Evolutionary conservation across 2,113 vertebrate genomes (phyloP), one percentile per base, ranked within the genome.

Genomic region (Thinocorus orbignyianus): DNA sequence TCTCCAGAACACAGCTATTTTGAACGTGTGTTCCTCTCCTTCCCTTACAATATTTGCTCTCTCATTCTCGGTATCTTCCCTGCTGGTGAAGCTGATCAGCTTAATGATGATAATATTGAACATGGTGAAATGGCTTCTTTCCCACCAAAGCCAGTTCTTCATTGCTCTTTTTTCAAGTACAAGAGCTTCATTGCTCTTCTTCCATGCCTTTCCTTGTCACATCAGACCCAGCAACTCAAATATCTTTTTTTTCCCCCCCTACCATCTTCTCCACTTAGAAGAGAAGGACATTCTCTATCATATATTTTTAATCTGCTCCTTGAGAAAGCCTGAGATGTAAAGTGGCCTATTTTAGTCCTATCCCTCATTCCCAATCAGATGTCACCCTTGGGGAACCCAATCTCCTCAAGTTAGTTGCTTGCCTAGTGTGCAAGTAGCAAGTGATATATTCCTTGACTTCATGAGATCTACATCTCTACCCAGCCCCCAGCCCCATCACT

Each of bases 1-100:
- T 85, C 82, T 91, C 61, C 83, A 88, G 84, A 93, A 86, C 37
- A 58, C n/a, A 70, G 46, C 69, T 93, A 92, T 88, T 92, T 91
- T 70, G 39, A 92, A 93, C 37, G 9, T 69, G 57, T 90, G 55
- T 60, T 90, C 64, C 72, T 88, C 95, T 86, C 49, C n/a, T 86
- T 46, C 51, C 60, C 42, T 86, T 80, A 81, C 46, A 90, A 86
- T 86, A 88, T 88, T 91, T 95, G 70, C 60, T 92, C 61, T 90
- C 71, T 72, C 71, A n/a, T 88, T 94, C 94, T 73, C 55, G 2
- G 58, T 64, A 69, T 70, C 60, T 77, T 73, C 58, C 46, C 42
- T 83, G 72, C 61, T 78, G 24, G 25, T 81, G 48, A 95, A 94
- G 80, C 83, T 86, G 91, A 92, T 91, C 80, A 84, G 48, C 17